phyloP scores from a whole-genome alignment of 35 echinoderm and acorn worm species.

The Stichopus chloronotus region DNA sequence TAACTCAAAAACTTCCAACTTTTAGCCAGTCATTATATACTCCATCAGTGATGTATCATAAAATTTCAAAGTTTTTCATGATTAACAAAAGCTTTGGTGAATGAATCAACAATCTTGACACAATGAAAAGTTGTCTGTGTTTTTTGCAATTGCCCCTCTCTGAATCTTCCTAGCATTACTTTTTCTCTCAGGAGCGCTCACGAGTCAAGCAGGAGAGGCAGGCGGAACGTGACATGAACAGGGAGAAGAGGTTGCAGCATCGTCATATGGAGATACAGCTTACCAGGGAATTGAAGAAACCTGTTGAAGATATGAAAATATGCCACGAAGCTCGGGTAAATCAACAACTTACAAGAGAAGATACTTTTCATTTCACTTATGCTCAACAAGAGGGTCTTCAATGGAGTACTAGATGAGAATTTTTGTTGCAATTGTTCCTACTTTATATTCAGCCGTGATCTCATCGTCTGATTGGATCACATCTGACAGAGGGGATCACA shows the following conservation, averaged over 20 bases:
- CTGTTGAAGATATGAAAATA: conserved; percentile 98
- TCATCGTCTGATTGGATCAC: background rate
- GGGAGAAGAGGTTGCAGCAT: conserved; percentile 81
- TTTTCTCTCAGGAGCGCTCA: conserved; percentile 78
- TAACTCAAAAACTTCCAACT: too few species aligned
- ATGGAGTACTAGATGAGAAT: background rate
- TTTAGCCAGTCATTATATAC: too few species aligned
- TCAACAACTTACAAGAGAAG: background rate
- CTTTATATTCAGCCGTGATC: too few species aligned
- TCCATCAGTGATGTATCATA: too few species aligned
- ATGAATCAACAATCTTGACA: too few species aligned
- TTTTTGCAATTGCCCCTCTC: too few species aligned
- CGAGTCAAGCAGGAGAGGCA: conserved; percentile 82
- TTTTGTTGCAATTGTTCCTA: background rate
- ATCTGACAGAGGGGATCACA: background rate
- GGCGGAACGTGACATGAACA: conserved; percentile 72
- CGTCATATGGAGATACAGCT: conserved; percentile 80
- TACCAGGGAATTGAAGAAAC: conserved; percentile 93
- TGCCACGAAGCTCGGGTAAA: conserved; percentile 63
- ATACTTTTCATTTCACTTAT: background rate
- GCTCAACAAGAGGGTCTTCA: background rate
- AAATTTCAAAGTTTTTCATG: too few species aligned
- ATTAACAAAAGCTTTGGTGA: too few species aligned
- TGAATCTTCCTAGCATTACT: background rate
- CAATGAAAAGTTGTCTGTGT: background rate